Conservation (phyloP, 2,797 vertebrate species). For the Takifugu ocellatus region DNA sequence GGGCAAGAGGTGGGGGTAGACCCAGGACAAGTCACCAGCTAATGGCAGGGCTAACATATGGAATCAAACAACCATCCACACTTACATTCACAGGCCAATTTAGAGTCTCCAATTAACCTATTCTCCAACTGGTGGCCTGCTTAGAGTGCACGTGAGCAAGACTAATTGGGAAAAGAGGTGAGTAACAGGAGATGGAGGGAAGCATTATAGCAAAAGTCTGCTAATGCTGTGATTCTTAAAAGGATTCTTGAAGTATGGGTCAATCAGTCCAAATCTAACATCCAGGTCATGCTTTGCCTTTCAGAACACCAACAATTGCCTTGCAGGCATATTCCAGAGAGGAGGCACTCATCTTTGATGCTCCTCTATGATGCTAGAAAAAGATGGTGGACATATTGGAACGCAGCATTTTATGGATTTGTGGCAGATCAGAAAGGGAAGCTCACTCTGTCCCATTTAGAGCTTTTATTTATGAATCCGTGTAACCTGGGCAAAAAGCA, state of each 20-base stretch:
- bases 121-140: no score
- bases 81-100: no score
- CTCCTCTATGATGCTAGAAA: constrained; percentile 29
- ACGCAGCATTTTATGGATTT: constrained; percentile 22
- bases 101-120: no score
- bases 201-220: neutral
- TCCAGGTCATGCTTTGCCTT: constrained; percentile 1
- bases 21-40: no score
- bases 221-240: no score
- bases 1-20: no score
- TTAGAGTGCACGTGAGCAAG: no score
- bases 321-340: constrained; percentile 43
- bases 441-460: constrained; percentile 23
- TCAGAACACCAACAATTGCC: constrained; percentile 8
- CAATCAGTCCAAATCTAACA: constrained; percentile 7
- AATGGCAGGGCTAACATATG: no score
- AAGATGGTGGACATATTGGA: constrained; percentile 30
- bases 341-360: constrained; percentile 36
- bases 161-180: no score
- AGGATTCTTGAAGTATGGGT: neutral
- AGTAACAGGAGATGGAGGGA: no score
- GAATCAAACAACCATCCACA: no score
- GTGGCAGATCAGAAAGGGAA: constrained; percentile 8
- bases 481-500: constrained; percentile 49
- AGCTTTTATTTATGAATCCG: constrained; percentile 51